Evolutionary conservation across 2,888 invertebrate genomes (phyloP), one percentile per base, ranked within the genome.

Genomic region (Troides oblongomaculatus): DNA sequence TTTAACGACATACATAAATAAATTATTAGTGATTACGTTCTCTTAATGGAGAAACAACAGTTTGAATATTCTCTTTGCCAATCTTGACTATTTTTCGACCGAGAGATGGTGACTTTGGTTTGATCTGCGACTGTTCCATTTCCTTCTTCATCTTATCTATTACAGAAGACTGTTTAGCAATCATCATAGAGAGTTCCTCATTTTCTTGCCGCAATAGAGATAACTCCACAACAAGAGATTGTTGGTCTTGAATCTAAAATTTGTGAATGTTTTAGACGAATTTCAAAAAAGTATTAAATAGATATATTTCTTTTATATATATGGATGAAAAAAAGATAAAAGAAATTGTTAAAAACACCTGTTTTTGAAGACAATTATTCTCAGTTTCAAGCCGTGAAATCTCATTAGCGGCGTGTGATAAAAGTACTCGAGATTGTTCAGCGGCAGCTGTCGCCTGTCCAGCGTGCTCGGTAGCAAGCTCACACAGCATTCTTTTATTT

Each of bases 161-260:
- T 46, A 92, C 77, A 2, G 92, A 92, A 0, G 89, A 84, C 73
- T 92, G 92, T 70, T 89, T 92, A 8, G 91, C 91, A 2, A 88
- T 79, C 0, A 89, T 86, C 86, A 92, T 85, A 1, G 89, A 79
- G 30, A 92, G 77, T 73, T 92, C 92, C 73, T 92, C 92, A 71
- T 92, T 92, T 77, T 92, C 92, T 77, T 92, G 92, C 2, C 92
- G 90, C 50, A 92, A 86, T 18, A 92, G 75, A 17, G 92, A 92
- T 39, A 92, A 75, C 71, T 92, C 92, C 0, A 92, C 90, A 1
- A 92, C 92, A 21, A 92, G 74, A 1, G 92, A 92, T 70, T 92
- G 92, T 73, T 92, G 92, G 72, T 92, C 92, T 80, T 92, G 89
- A 68, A 92, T 90, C 92, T 92, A 78, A 71, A 81, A 64, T 53